Conservation (phyloP, 2,797 vertebrate species). For the Carduelis carduelis region DNA sequence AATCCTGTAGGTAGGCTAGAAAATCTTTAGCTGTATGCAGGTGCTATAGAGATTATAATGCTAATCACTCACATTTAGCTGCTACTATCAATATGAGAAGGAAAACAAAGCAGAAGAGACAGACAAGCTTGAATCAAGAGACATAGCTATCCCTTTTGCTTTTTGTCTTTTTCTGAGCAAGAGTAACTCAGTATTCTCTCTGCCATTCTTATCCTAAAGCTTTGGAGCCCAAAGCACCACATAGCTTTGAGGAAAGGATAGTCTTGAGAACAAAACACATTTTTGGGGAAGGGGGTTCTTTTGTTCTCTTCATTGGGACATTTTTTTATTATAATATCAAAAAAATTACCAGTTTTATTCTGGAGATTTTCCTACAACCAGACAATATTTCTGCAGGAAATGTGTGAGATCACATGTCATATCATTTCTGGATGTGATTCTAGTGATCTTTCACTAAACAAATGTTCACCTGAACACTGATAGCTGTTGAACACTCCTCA, state of each 20-base stretch:
- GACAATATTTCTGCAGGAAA: neutral
- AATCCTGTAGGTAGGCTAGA: constrained; percentile 2
- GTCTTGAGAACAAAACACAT: neutral
- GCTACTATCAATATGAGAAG: neutral
- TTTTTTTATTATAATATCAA: neutral
- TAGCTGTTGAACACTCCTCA: neutral
- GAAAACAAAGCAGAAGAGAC: neutral
- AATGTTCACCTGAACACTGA: neutral
- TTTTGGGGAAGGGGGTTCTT: neutral
- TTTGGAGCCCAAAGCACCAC: neutral
- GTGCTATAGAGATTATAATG: neutral
- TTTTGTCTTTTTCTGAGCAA: neutral
- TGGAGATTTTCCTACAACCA: neutral
- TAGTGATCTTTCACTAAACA: neutral
- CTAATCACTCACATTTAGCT: neutral
- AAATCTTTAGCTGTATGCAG: neutral
- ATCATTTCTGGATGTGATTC: neutral
- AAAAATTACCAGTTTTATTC: neutral
- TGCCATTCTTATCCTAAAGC: neutral
- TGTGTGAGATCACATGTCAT: neutral
- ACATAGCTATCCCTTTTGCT: neutral
- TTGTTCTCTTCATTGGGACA: neutral
- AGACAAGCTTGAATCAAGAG: neutral
- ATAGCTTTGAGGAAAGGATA: neutral
- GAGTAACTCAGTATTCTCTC: neutral